These are phyloP conservation scores for Aphaenogaster rudis DNA, from an alignment of 1,140 invertebrate genomes.

Conservation along the genomic window DNA sequence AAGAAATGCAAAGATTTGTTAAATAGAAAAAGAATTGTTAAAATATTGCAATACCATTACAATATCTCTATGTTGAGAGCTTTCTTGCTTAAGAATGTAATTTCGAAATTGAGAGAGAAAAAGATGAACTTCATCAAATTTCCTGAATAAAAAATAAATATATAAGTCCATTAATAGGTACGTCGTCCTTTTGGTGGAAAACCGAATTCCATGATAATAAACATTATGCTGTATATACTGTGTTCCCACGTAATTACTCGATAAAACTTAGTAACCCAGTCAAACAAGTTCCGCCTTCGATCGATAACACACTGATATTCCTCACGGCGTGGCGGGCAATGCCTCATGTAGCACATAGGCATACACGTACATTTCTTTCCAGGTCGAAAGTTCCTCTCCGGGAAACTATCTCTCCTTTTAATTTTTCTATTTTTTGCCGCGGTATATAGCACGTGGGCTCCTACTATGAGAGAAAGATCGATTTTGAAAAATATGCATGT, in stretches of 20 bases:
- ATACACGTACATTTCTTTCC: slow-evolving; percentile 2
- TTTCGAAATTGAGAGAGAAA: slow-evolving; percentile 1
- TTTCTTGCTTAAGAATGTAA: slow-evolving; percentile 10
- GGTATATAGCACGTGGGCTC: not conserved
- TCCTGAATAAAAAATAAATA: slow-evolving; percentile 3
- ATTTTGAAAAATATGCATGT: not conserved
- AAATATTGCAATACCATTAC: not conserved
- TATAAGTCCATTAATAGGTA: not conserved
- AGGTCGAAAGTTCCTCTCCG: slow-evolving; percentile 15
- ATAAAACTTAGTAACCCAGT: slow-evolving; percentile 42
- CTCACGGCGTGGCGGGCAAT: not conserved
- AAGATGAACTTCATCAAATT: not conserved
- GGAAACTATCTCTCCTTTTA: not conserved
- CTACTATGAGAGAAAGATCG: not conserved
- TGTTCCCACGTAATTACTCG: slow-evolving; percentile 23
- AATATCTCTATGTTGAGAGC: not conserved
- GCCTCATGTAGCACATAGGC: not conserved
- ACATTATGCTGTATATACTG: not conserved
- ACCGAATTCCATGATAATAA: slow-evolving; percentile 26
- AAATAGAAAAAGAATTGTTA: no score
- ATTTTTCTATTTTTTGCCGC: not conserved
- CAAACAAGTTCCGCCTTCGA: slow-evolving; percentile 40
- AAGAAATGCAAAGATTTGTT: not conserved
- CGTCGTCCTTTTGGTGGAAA: slow-evolving; percentile 2
- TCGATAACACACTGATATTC: slow-evolving; percentile 24